Evolutionary conservation across 2,888 invertebrate species (phyloP).

Genomic region (Drosophila infuscata): DNA sequence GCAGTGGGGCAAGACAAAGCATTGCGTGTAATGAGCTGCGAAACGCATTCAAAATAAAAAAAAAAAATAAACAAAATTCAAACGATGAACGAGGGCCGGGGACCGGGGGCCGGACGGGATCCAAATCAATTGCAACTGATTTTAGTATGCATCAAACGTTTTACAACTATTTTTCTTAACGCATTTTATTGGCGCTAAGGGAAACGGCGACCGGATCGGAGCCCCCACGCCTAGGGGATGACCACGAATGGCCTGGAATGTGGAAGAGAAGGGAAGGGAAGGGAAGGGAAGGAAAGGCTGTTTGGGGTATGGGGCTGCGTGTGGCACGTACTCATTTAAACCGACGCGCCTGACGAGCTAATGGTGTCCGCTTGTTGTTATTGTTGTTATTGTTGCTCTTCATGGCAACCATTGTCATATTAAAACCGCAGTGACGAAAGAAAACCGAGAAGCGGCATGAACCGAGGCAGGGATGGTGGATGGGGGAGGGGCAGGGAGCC

Average conservation of each 20-base stretch:
- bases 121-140: slow-evolving; percentile 78
- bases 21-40: slow-evolving; percentile 72
- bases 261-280: background rate
- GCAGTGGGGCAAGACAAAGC: background rate
- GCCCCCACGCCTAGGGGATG: slow-evolving; percentile 21
- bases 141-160: slow-evolving; percentile 82
- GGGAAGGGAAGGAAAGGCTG: background rate
- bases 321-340: slow-evolving; percentile 74
- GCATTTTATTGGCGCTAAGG: slow-evolving; percentile 76
- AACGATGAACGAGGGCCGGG: slow-evolving; percentile 13
- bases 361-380: slow-evolving; percentile 58
- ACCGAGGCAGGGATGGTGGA: background rate
- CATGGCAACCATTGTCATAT: slow-evolving; percentile 66
- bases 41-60: slow-evolving; percentile 56
- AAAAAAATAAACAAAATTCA: slow-evolving; percentile 21
- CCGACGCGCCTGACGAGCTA: slow-evolving; percentile 73
- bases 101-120: background rate
- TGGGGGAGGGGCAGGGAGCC: slow-evolving; percentile 3
- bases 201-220: slow-evolving; percentile 47
- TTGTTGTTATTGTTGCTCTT: slow-evolving; percentile 30
- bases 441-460: slow-evolving; percentile 21
- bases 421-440: slow-evolving; percentile 74
- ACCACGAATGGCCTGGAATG: slow-evolving; percentile 35
- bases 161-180: slow-evolving; percentile 82
- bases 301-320: slow-evolving; percentile 21